These are phyloP conservation scores for Salticus scenicus DNA, from an alignment of 2,888 invertebrate genomes.

Conservation along the genomic window DNA sequence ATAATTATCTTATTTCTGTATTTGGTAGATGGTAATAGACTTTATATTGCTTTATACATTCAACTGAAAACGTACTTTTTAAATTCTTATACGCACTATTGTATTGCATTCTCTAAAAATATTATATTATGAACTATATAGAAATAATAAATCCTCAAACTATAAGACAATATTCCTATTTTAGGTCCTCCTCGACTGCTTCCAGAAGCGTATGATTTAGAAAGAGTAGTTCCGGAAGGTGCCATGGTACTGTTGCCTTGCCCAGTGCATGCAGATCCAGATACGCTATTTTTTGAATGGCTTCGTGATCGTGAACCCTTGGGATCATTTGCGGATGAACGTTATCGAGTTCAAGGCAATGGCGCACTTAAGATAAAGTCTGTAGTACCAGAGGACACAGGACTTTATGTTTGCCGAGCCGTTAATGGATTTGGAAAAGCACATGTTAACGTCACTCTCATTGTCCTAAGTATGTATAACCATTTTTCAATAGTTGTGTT, in stretches of 20 bases:
- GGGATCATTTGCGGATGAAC: constrained; percentile 61
- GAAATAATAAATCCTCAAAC: too few species aligned
- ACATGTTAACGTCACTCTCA: constrained; percentile 66
- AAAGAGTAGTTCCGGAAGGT: constrained; percentile 64
- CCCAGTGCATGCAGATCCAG: constrained; percentile 68
- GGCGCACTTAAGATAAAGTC: constrained; percentile 68
- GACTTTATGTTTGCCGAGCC: constrained; percentile 67
- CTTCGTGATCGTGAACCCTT: constrained; percentile 53
- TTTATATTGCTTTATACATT: too few species aligned
- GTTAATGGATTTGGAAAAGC: constrained; percentile 69
- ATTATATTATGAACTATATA: too few species aligned
- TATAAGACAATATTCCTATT: too few species aligned
- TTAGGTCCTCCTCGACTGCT: constrained; percentile 67
- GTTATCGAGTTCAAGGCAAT: constrained; percentile 57
- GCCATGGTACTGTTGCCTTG: constrained; percentile 64
- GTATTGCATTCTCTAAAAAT: too few species aligned
- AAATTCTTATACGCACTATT: too few species aligned
- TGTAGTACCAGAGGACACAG: constrained; percentile 68
- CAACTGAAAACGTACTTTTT: too few species aligned
- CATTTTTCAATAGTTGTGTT: too few species aligned
- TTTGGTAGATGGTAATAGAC: too few species aligned
- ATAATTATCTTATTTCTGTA: too few species aligned
- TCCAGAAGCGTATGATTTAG: constrained; percentile 55
- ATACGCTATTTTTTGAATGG: constrained; percentile 69
- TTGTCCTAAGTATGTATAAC: constrained; percentile 64